Evolutionary conservation across 2,113 vertebrate species (phyloP), one percentile per base, ranked within the genome.

Genomic region (Myodes glareolus): DNA sequence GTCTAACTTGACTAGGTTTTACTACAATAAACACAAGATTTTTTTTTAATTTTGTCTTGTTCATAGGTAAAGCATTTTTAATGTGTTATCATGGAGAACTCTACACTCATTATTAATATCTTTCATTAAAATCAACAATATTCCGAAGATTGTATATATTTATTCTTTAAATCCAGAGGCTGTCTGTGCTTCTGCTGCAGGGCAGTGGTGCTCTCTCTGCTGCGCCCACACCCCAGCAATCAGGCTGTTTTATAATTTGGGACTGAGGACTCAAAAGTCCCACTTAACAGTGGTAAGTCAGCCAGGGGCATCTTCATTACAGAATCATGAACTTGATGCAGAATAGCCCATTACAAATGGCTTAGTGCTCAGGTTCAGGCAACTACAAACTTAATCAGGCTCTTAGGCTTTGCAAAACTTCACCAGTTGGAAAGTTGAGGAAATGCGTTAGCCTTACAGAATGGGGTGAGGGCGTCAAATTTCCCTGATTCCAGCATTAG

Each of bases 1-100:
- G 73, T 89, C 9, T 63, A 94, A 84, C 90, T 86, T 88, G 31
- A 78, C 39, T 94, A 80, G 12, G 17, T 89, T 77, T 88, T 90
- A 73, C 12, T 65, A 1, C 65, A 61, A 76, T 80, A 90, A 80
- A 92, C 11, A 81, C 7, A 63, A 63, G 55, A 86, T 88, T 94
- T 7, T 72, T 85, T 94, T 80, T n/a, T 78, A 25, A 13, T 47
- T 84, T 89, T 90, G 47, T 50, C 67, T 92, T 21, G 19, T 63
- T 89, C 86, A 58, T 68, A 39, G 50, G 36, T 55, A 42, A 82
- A 55, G 3, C 45, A 47, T 94, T 93, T 61, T 88, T 75, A 58
- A 45, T 90, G 47, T 94, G 42, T 94, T 91, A 68, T n/a, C 93
- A 5, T 70, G 27, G 67, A 63, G 29, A 81, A 50, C 50, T 77